Evolutionary conservation across 1,140 invertebrate genomes (phyloP), one percentile per base, ranked within the genome.

Genomic region (Drosophila gunungcola): DNA sequence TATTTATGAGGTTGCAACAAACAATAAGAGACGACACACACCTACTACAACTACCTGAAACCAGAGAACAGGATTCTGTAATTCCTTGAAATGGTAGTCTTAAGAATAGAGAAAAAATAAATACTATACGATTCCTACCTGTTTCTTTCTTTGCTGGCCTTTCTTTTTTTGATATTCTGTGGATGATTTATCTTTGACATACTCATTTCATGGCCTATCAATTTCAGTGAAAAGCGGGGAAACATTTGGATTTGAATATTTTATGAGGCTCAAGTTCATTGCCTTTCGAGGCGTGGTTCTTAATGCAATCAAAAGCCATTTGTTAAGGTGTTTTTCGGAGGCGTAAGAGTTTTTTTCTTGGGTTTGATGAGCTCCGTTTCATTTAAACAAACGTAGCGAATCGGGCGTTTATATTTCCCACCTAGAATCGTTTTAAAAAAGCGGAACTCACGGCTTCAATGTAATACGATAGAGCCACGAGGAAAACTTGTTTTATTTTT

Each of bases 111-210:
- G 54, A 58, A 38, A 32, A 45, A 58, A 73, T 56, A 61, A 55
- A 42, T 52, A 56, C 36, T 49, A n/a, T 32, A 43, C 11, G 62
- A 38, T 61, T 42, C 39, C 61, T 80, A 57, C 78, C 67, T 81
- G 61, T 63, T 73, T 49, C 16, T 65, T 70, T 48, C 25, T 42
- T 39, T 36, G 16, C 41, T 27, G 52, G 27, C 25, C 41, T 27
- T 53, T 57, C 27, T 42, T 57, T 27, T 11, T 27, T 11, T 5
- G 7, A 36, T 46, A 4, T 43, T 27, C 10, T n/a, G 36, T 32
- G 41, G 57, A 88, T 89, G 83, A 88, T 88, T 88, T 88, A 88
- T 80, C 85, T 76, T 62, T 67, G 76, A 88, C 76, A 76, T 55
- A 46, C 75, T 45, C 65, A 62, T 88, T 86, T 86, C 83, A 86